phyloP scores from a whole-genome alignment of 2,888 invertebrate genomes.

The Aporophyla lueneburgensis region DNA sequence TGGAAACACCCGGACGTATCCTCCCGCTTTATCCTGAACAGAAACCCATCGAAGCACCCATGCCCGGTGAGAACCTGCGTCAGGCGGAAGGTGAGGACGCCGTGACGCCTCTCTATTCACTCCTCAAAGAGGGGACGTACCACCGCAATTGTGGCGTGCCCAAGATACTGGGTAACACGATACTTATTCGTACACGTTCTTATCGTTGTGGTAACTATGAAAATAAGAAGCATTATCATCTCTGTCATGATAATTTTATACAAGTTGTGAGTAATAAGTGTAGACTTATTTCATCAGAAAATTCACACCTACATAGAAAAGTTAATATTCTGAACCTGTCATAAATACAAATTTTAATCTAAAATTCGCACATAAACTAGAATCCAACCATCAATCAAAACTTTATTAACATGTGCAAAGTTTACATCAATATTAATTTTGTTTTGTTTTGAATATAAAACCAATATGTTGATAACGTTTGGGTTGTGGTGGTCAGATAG shows the following conservation, averaged over 20 bases:
- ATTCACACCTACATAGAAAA: background rate
- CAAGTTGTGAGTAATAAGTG: background rate
- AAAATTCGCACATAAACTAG: constrained; percentile 13
- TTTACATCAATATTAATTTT: constrained; percentile 16
- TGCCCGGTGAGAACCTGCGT: no score
- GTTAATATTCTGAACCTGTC: background rate
- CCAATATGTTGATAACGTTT: background rate
- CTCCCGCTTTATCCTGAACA: no score
- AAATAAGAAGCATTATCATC: background rate
- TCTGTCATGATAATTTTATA: background rate
- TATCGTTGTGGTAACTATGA: background rate
- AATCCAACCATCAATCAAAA: constrained; percentile 38
- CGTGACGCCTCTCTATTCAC: no score
- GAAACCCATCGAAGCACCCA: no score
- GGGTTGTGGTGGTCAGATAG: background rate
- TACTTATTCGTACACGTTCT: no score
- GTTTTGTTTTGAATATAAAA: constrained; percentile 6
- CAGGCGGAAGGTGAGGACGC: no score
- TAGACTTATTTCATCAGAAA: background rate
- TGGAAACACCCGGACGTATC: no score
- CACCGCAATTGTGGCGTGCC: no score
- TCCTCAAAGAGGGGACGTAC: no score
- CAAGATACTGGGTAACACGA: no score
- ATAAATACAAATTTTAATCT: background rate
- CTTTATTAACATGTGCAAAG: constrained; percentile 26